Evolutionary conservation across 2,888 invertebrate species (phyloP).

Genomic region (Zaprionus lineosus): DNA sequence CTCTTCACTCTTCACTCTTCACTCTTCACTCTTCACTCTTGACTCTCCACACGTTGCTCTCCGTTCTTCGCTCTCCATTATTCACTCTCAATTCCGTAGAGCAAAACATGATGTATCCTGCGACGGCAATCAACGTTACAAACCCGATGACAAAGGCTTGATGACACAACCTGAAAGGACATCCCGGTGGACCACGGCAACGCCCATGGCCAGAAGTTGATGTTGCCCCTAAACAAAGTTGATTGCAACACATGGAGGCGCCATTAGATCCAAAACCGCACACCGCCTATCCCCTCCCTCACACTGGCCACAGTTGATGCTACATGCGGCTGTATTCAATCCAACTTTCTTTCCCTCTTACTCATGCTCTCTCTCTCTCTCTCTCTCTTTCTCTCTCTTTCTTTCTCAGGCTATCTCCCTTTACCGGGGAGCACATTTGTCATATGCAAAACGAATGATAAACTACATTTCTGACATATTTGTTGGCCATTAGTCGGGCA

Average conservation of each 20-base stretch:
- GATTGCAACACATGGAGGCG: constrained; percentile 54
- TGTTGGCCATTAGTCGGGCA: constrained; percentile 11
- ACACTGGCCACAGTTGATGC: no score
- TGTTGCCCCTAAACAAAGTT: constrained; percentile 54
- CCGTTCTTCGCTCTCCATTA: no score
- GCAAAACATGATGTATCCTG: no score
- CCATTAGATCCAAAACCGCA: constrained; percentile 60
- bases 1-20: no score
- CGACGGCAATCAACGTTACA: not conserved
- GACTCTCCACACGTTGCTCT: no score
- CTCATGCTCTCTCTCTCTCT: not conserved
- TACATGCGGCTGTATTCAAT: no score
- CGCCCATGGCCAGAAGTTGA: constrained; percentile 29
- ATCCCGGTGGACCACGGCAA: not conserved
- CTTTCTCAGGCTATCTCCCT: not conserved
- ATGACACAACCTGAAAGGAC: no score
- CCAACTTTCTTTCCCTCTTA: no score
- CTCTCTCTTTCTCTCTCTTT: not conserved
- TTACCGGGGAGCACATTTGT: constrained; percentile 24
- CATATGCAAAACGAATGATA: constrained; percentile 36
- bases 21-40: no score
- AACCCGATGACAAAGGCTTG: no score
- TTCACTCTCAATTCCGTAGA: no score
- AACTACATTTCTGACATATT: constrained; percentile 36
- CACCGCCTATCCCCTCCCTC: constrained; percentile 10